Base-by-base conservation (phyloP, 2,797 vertebrate genomes). In the Myiotriccus ornatus region DNA sequence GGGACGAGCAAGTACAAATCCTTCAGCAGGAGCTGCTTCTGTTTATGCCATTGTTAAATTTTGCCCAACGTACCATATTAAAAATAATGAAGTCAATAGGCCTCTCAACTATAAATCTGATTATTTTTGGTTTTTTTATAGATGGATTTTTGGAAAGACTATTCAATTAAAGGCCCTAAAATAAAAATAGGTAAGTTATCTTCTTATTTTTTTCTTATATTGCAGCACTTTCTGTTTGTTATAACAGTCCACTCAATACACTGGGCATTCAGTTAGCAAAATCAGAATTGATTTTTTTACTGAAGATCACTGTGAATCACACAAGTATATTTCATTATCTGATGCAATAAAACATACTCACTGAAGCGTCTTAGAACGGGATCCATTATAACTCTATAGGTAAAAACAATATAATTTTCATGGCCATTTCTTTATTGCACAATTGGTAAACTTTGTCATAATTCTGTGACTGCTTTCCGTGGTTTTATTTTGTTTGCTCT, bases 121-220 rank as follows among this genome's bases (percentile, higher is more conserved):
- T 76, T 18, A 4, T 52, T 89, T 28, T 76, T 8, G 10, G 17
- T 92, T 91, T 97, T 46, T 60, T 97, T 56, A 91, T 94, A 99
- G 99, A 96, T 97, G 56, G 46, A 8, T 6, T 99, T 99, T 96
- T 99, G 99, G 99, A 98, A 98, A 78, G 47, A 97, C 17, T 99
- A 99, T 95, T 98, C 87, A 16, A 44, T 43, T 79, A 98, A 92
- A 68, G 97, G 93, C 50, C 87, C 95, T 59, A 93, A 56, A 60
- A 94, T 95, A 94, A 97, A 96, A 89, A 90, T 75, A 90, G 97
- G 98, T 98, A 96, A 96, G 95, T 64, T 1, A 71, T 82, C 8
- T 94, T 91, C 57, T 57, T 70, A 59, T 25, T 44, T 79, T 7
- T 64, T 74, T 73, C 14, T 78, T 83, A 47, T 35, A 16, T 74